These are phyloP conservation scores for Vespertilio murinus DNA, from an alignment of 2,797 vertebrate genomes.

Conservation along the genomic window DNA sequence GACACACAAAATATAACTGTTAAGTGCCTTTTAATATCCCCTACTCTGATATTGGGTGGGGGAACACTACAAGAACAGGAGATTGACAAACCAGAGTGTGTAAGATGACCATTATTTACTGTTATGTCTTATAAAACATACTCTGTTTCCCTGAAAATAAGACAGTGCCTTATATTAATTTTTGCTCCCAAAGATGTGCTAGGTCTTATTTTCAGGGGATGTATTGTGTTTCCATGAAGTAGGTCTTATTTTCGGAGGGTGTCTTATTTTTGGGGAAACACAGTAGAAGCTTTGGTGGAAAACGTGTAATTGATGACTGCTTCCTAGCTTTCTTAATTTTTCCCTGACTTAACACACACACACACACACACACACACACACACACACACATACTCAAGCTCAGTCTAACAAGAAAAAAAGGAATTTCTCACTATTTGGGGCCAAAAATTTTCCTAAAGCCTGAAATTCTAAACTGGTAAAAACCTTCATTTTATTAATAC, in stretches of 20 bases:
- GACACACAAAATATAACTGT: not conserved
- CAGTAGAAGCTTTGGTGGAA: not conserved
- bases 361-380: not conserved
- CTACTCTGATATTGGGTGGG: rapidly evolving
- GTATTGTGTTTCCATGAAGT: too few species aligned
- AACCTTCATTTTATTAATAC: not conserved
- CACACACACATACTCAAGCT: not conserved
- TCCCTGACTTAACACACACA: not conserved
- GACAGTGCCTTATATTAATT: too few species aligned
- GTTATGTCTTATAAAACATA: not conserved
- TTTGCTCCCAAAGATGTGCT: too few species aligned
- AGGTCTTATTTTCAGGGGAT: too few species aligned
- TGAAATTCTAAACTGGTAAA: not conserved
- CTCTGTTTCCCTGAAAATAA: too few species aligned
- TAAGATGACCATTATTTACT: not conserved
- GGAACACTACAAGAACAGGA: not conserved
- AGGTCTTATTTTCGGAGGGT: too few species aligned
- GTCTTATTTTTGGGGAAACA: too few species aligned
- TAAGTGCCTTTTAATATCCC: not conserved
- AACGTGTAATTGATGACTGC: not conserved
- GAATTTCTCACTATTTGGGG: not conserved
- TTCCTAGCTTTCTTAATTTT: constrained; percentile 9
- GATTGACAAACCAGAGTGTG: not conserved
- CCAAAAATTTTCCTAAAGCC: not conserved
- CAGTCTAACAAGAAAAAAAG: not conserved